phyloP scores from a whole-genome alignment of 2,888 invertebrate species.

The Ditula angustiorana region DNA sequence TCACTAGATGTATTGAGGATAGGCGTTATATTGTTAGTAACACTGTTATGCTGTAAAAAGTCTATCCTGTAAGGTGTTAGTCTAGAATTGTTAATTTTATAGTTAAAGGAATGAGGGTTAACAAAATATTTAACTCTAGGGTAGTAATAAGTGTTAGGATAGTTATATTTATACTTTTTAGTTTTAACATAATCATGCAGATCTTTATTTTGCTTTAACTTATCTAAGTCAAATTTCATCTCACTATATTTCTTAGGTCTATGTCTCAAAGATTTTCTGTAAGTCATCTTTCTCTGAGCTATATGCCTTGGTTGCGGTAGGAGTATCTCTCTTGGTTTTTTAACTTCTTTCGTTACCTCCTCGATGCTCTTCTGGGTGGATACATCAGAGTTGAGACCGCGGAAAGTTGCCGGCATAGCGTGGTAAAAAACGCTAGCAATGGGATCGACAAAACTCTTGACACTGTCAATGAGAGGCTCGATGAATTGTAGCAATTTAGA shows the following conservation, averaged over 20 bases:
- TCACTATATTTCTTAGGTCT: conserved; percentile 75
- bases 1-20: conserved; percentile 57
- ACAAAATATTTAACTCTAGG: conserved; percentile 75
- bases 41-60: too few relatives aligned
- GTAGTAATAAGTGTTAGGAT: conserved; percentile 75
- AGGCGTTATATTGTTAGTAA: conserved; percentile 41
- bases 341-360: conserved; percentile 60
- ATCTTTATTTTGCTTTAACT: conserved; percentile 76
- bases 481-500: conserved; percentile 77
- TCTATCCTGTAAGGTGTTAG: conserved; percentile 61
- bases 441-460: conserved; percentile 71
- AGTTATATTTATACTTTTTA: conserved; percentile 79
- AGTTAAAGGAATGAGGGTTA: conserved; percentile 64
- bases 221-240: conserved; percentile 72
- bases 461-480: conserved; percentile 73
- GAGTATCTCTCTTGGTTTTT: conserved; percentile 71
- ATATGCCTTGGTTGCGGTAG: conserved; percentile 76
- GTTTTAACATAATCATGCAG: conserved; percentile 76
- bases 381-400: conserved; percentile 73
- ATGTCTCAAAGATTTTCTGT: conserved; percentile 57
- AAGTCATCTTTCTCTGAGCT: conserved; percentile 74
- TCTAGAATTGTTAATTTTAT: conserved; percentile 66
- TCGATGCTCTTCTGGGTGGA: conserved; percentile 66
- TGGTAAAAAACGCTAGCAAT: conserved; percentile 75
- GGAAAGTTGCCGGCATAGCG: conserved; percentile 74